Base-by-base conservation (phyloP, 2,888 invertebrate genomes). In the Lepetodrilus schrolli region DNA sequence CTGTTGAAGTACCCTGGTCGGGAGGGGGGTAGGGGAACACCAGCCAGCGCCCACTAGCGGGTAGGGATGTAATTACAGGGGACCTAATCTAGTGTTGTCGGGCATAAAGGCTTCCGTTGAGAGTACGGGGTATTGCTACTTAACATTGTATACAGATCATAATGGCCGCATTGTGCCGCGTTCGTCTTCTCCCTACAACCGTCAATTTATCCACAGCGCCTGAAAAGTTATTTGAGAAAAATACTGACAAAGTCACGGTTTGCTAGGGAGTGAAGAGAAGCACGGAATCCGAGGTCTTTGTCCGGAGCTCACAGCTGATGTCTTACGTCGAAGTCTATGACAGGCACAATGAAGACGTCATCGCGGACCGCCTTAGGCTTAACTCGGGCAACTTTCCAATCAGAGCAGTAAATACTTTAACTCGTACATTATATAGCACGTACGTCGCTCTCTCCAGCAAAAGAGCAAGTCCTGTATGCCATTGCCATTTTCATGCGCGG, bases 171-270 rank as follows among this genome's bases (percentile, higher is more conserved):
- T 58, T 58, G 30, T 58, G 17, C 30, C 10, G 58, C 30, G 30
- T 26, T 7, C 30, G 30, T 23, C 58, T 58, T 58, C 30, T 58
- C 21, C 30, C n/a, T 34, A 43, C 4, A 30, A 48, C 30, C 34
- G 34, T 23, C 30, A 58, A 58, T 58, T 58, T 58, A 58, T 58
- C 17, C 34, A 58, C 58, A 26, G 30, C 30, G 58, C 17, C 17
- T 58, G 58, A 58, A 58, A 26, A 17, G 58, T 23, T 58, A 58
- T 58, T 58, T 58, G 58, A 58, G 30, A 58, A 58, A 51, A 58
- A 58, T 30, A 58, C 58, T 30, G 58, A 23, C 58, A 58, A 34
- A 13, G 58, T 58, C 58, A 58, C 26, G 34, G 58, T 17, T 13
- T 58, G 26, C 30, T 23, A 43, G n/a, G 13, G 13, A 17, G 43